These are phyloP conservation scores for Tetragonula clypearis DNA, from an alignment of 1,140 invertebrate species.

Conservation along the genomic window DNA sequence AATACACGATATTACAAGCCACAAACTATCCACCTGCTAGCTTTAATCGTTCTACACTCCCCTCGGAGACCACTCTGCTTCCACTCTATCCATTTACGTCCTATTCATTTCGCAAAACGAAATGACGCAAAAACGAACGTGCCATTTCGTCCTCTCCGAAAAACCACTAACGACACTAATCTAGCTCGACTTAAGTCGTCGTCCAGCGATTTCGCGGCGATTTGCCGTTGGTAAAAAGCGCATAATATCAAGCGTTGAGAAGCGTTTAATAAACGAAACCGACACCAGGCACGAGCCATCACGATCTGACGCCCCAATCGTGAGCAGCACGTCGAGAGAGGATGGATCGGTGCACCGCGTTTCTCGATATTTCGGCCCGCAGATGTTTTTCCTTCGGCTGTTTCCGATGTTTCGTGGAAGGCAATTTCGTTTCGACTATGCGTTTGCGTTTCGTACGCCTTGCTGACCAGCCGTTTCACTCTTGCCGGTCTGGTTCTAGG, in stretches of 20 bases:
- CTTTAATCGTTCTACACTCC: background rate
- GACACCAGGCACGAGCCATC: slow-evolving; percentile 29
- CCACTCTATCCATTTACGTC: background rate
- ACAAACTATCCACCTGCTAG: slow-evolving; percentile 1
- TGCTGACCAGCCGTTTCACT: slow-evolving; percentile 30
- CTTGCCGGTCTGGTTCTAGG: background rate
- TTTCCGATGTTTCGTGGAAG: slow-evolving; percentile 43
- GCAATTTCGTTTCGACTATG: slow-evolving; percentile 43
- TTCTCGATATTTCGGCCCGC: slow-evolving; percentile 41
- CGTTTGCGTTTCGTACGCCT: slow-evolving; percentile 51
- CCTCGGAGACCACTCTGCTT: background rate
- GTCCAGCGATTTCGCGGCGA: background rate
- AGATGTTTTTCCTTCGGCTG: slow-evolving; percentile 60
- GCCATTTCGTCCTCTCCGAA: background rate
- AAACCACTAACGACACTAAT: background rate
- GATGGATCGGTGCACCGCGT: background rate
- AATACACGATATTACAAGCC: background rate
- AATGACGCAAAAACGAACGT: background rate
- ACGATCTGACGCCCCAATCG: slow-evolving; percentile 20
- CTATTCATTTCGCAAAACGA: background rate
- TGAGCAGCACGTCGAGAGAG: slow-evolving; percentile 6
- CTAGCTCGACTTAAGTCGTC: background rate
- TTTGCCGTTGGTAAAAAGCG: background rate
- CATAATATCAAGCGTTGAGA: no score
- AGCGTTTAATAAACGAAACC: slow-evolving; percentile 41